phyloP scores from a whole-genome alignment of 2,797 vertebrate species.

The Hirundo rustica region DNA sequence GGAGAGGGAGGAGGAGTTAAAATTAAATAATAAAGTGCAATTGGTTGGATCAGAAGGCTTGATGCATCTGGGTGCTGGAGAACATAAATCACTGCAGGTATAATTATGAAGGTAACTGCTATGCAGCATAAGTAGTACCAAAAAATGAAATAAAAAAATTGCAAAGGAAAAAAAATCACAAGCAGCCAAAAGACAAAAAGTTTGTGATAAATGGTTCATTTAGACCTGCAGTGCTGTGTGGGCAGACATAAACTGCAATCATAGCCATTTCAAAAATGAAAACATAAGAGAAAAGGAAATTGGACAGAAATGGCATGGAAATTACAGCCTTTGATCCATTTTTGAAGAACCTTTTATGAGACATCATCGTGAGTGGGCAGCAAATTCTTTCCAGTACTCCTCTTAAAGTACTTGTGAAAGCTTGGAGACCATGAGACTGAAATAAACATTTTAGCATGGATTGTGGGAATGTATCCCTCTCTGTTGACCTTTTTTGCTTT shows the following conservation, averaged over 20 bases:
- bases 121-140: conserved; percentile 55
- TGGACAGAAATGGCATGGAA: conserved; percentile 79
- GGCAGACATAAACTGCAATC: conserved; percentile 81
- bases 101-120: conserved; percentile 79
- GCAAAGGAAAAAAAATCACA: conserved; percentile 76
- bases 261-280: conserved; percentile 78
- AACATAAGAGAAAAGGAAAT: conserved; percentile 80
- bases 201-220: conserved; percentile 79
- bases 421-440: conserved; percentile 55
- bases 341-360: conserved; percentile 74
- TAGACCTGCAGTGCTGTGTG: conserved; percentile 76
- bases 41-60: conserved; percentile 68
- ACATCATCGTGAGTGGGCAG: conserved; percentile 74
- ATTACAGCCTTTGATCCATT: conserved; percentile 80
- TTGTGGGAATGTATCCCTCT: conserved; percentile 45
- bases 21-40: conserved; percentile 49
- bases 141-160: conserved; percentile 63
- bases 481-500: conserved; percentile 58
- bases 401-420: conserved; percentile 72
- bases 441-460: conserved; percentile 63
- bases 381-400: conserved; percentile 72
- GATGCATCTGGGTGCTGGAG: conserved; percentile 67
- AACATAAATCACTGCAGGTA: conserved; percentile 74
- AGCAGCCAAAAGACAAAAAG: conserved; percentile 75
- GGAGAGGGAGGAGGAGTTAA: neutral